Evolutionary conservation across 2,113 vertebrate species (phyloP).

Genomic region (Crotalus helleri): DNA sequence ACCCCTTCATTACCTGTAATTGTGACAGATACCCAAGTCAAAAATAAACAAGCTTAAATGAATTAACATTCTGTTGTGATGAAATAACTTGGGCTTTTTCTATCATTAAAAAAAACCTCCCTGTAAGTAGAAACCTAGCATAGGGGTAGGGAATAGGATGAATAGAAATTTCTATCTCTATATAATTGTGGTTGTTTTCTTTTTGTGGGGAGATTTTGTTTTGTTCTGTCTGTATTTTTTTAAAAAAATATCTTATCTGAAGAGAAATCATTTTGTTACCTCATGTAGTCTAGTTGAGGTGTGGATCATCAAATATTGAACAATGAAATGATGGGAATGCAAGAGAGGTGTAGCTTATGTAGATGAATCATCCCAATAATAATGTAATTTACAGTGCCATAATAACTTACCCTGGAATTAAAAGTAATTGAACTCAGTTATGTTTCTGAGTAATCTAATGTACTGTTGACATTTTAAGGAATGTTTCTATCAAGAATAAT

Average conservation of each 20-base stretch:
- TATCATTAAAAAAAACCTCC: too few relatives aligned
- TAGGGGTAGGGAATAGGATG: background rate
- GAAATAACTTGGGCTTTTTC: background rate
- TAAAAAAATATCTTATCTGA: background rate
- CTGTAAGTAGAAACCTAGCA: background rate
- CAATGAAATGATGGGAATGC: background rate
- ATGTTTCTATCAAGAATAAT: background rate
- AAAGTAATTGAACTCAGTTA: background rate
- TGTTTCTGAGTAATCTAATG: background rate
- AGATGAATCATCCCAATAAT: background rate
- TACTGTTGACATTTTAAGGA: background rate
- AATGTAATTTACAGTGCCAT: background rate
- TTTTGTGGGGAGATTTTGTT: background rate
- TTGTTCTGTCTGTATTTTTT: background rate
- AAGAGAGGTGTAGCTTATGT: background rate
- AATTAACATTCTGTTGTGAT: background rate
- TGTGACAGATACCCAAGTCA: background rate
- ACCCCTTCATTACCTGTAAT: background rate
- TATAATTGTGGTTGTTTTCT: background rate
- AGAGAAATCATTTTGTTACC: background rate
- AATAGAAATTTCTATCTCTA: background rate
- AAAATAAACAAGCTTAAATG: background rate
- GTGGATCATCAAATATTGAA: background rate
- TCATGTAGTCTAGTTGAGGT: background rate
- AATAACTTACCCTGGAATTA: background rate